phyloP scores from a whole-genome alignment of 2,113 vertebrate species.

The Pelmatolapia mariae region DNA sequence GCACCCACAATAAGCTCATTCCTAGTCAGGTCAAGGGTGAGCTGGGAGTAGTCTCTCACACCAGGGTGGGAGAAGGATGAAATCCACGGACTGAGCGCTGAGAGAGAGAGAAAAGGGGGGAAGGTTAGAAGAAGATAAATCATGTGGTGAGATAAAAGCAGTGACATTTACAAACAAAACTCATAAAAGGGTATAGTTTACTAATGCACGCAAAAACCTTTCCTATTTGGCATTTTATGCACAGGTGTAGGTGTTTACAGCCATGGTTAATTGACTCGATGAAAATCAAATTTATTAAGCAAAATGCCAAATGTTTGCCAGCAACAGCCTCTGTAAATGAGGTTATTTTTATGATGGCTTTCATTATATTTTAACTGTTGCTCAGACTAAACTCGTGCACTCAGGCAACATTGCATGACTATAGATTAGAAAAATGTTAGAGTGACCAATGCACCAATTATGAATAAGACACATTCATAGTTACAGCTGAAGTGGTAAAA shows the following conservation, averaged over 20 bases:
- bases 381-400: neutral
- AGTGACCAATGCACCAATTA: neutral
- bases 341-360: neutral
- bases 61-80: slow-evolving; percentile 86
- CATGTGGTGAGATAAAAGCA: neutral
- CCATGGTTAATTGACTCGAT: neutral
- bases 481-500: neutral
- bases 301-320: neutral
- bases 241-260: neutral
- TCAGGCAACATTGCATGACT: neutral
- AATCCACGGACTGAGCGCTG: slow-evolving; percentile 91
- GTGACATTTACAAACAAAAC: neutral
- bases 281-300: neutral
- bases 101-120: neutral
- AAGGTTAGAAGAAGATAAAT: neutral
- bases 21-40: slow-evolving; percentile 91
- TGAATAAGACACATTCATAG: neutral
- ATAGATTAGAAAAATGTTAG: neutral
- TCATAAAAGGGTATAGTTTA: neutral
- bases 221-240: neutral
- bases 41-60: slow-evolving; percentile 91
- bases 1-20: slow-evolving; percentile 97
- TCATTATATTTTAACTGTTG: neutral
- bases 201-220: neutral
- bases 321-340: neutral